phyloP scores from a whole-genome alignment of 2,888 invertebrate species.

The Pandemis corylana region DNA sequence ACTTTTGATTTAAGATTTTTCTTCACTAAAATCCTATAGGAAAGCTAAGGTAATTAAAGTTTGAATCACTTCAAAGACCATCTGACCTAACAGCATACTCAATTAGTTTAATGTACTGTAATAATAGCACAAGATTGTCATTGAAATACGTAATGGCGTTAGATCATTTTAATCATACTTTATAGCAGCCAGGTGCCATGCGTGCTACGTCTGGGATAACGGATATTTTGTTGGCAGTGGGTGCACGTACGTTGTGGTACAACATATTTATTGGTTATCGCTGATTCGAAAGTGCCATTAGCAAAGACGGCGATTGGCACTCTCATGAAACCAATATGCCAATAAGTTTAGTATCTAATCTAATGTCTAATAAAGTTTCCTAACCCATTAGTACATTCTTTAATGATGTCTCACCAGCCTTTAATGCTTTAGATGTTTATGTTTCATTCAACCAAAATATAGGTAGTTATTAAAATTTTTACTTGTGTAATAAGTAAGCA shows the following conservation, averaged over 20 bases:
- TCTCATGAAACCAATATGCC: neutral
- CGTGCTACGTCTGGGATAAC: slow-evolving; percentile 45
- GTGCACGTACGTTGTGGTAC: slow-evolving; percentile 9
- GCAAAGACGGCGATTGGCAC: neutral
- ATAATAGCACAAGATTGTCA: slow-evolving; percentile 34
- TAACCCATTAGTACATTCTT: slow-evolving; percentile 1
- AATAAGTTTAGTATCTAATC: neutral
- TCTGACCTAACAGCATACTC: slow-evolving; percentile 24
- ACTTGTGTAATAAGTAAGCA: neutral
- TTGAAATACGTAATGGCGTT: slow-evolving; percentile 28
- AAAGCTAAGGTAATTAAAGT: neutral
- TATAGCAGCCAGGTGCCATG: slow-evolving; percentile 30
- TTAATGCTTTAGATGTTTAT: neutral
- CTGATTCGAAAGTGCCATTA: slow-evolving; percentile 17
- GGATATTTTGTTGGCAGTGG: slow-evolving; percentile 56
- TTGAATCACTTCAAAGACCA: neutral
- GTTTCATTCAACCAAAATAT: neutral
- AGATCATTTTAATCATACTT: slow-evolving; percentile 32
- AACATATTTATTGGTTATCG: slow-evolving; percentile 13
- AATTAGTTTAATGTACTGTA: slow-evolving; percentile 29
- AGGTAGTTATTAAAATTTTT: neutral
- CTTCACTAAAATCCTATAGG: neutral
- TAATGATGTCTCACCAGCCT: neutral
- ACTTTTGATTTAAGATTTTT: neutral
- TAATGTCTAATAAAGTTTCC: neutral